These are phyloP conservation scores for Silurus meridionalis DNA, from an alignment of 2,113 vertebrate genomes.

Conservation along the genomic window DNA sequence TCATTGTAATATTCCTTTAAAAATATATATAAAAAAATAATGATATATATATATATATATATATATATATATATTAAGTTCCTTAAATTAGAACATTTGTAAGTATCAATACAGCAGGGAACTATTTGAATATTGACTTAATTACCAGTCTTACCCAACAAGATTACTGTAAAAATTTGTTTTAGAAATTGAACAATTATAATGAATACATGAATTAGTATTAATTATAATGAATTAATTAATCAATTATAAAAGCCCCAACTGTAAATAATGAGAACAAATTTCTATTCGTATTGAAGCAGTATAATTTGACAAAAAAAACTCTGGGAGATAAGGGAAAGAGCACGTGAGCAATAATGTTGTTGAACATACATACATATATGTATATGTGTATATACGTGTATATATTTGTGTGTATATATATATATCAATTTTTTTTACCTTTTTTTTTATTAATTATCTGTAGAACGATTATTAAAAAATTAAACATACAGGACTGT, in stretches of 20 bases:
- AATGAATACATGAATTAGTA: too few relatives aligned
- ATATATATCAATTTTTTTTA: too few relatives aligned
- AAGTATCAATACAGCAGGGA: neutral
- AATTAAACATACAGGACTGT: neutral
- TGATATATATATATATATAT: neutral
- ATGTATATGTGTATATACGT: too few relatives aligned
- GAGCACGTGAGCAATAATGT: neutral
- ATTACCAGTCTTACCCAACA: neutral
- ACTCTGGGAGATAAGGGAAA: neutral
- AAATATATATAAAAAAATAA: too few relatives aligned
- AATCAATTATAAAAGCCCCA: too few relatives aligned
- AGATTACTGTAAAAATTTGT: neutral
- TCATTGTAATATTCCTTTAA: neutral
- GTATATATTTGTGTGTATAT: too few relatives aligned
- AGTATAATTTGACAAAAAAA: neutral
- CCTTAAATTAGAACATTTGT: neutral
- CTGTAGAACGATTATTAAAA: too few relatives aligned
- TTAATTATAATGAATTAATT: neutral
- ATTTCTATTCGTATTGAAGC: neutral
- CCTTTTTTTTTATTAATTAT: too few relatives aligned
- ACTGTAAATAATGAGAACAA: neutral
- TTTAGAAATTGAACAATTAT: too few relatives aligned
- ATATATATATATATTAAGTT: neutral
- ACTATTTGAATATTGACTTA: neutral
- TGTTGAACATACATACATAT: neutral